Evolutionary conservation across 2,113 vertebrate species (phyloP).

Genomic region (Excalfactoria chinensis): DNA sequence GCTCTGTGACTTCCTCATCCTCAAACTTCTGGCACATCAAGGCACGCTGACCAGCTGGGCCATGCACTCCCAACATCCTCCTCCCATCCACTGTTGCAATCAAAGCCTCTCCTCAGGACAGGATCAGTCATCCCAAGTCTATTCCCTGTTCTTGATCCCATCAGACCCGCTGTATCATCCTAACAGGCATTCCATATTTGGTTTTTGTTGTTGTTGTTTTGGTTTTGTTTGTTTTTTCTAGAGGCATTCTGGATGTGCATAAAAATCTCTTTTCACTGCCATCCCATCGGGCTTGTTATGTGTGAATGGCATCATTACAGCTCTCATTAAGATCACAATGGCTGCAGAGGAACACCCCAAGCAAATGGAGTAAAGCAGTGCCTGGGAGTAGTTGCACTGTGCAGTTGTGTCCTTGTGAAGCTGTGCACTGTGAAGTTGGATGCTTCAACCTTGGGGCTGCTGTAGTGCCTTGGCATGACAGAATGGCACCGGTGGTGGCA

Average conservation of each 20-base stretch:
- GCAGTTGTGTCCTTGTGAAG: too few relatives aligned
- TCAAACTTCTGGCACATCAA: background rate
- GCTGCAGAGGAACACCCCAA: slow-evolving; percentile 45
- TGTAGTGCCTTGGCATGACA: slow-evolving; percentile 43
- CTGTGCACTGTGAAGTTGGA: background rate
- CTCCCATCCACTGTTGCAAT: background rate
- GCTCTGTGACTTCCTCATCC: slow-evolving; percentile 20
- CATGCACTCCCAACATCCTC: background rate
- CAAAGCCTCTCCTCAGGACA: background rate
- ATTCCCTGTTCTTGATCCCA: background rate
- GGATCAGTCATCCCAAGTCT: background rate
- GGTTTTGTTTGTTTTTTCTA: background rate
- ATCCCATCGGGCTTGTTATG: slow-evolving; percentile 56
- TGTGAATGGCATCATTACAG: slow-evolving; percentile 74
- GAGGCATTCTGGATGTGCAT: slow-evolving; percentile 56
- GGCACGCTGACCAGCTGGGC: slow-evolving; percentile 3
- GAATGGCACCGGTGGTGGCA: slow-evolving; percentile 11
- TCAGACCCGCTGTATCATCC: slow-evolving; percentile 18
- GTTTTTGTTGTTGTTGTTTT: slow-evolving; percentile 6
- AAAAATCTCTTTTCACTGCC: slow-evolving; percentile 71
- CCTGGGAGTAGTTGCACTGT: slow-evolving; percentile 39
- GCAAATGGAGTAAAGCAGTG: slow-evolving; percentile 51
- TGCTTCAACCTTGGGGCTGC: slow-evolving; percentile 66
- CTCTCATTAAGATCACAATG: slow-evolving; percentile 74
- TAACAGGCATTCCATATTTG: slow-evolving; percentile 49